Evolutionary conservation across 2,113 vertebrate genomes (phyloP), one percentile per base, ranked within the genome.

Genomic region (Colistium nudipinnis): DNA sequence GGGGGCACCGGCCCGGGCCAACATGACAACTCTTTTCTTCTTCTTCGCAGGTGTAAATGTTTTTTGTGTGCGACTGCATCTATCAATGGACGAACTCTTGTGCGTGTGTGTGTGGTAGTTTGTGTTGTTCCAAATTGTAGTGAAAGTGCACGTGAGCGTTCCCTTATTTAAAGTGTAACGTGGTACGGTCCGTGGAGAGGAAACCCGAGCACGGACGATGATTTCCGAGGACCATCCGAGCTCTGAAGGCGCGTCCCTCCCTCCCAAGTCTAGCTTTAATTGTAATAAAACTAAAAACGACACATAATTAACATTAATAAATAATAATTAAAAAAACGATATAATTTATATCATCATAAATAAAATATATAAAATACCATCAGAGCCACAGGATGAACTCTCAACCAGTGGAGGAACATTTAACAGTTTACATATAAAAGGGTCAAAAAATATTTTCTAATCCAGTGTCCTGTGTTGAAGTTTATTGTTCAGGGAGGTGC

Each of bases 171-270:
- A 4, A 43, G 41, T 16, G 30, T 6, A 36, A 71, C 11, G 19
- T 84, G 82, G 82, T 75, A 81, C 66, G 44, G 66, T 81, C 82
- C 82, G 7, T 0, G 20, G 30, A 49, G 1, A 53, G 30, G 30
- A 11, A 31, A 8, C 20, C 22, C 6, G 25, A 2, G 19, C 14
- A 55, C 9, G 17, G 22, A 25, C n/a, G 38, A 6, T 17, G 22
- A 48, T 55, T 11, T 62, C 12, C 12, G 2, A 19, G 36, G 13
- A 5, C 36, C n/a, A n/a, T n/a, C n/a, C n/a, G n/a, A n/a, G n/a
- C n/a, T n/a, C n/a, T n/a, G n/a, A n/a, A n/a, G n/a, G n/a, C n/a
- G n/a, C n/a, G n/a, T n/a, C n/a, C n/a, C n/a, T n/a, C n/a, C n/a
- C n/a, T n/a, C n/a, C n/a, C n/a, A n/a, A n/a, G n/a, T n/a, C n/a